These are phyloP conservation scores for Corythoichthys intestinalis DNA, from an alignment of 2,113 vertebrate species.

Conservation along the genomic window DNA sequence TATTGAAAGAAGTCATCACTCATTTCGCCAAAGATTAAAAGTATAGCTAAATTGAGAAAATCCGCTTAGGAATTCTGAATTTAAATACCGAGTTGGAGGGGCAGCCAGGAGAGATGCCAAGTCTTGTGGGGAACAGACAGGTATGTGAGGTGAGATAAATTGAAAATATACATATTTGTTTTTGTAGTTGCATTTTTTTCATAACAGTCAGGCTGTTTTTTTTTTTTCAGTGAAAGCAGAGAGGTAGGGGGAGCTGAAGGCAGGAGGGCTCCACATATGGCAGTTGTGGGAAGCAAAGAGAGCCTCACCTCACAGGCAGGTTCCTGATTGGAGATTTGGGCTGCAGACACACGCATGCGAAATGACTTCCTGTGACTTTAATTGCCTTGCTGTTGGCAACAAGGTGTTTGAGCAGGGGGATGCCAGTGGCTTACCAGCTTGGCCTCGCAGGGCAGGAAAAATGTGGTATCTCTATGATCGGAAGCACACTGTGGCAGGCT, in stretches of 20 bases:
- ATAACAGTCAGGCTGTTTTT: constrained; percentile 61
- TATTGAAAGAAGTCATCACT: constrained; percentile 99
- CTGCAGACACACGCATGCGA: constrained; percentile 81
- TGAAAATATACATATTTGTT: constrained; percentile 83
- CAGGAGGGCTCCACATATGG: constrained; percentile 25
- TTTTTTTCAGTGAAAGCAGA: constrained; percentile 67
- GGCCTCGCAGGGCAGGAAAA: constrained; percentile 74
- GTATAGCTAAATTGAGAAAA: constrained; percentile 99
- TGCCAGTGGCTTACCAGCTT: constrained; percentile 76
- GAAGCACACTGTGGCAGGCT: constrained; percentile 62
- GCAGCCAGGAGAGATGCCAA: constrained; percentile 79
- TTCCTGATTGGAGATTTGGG: constrained; percentile 77
- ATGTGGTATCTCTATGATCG: constrained; percentile 72
- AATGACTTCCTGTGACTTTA: constrained; percentile 87
- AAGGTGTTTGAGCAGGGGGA: constrained; percentile 79
- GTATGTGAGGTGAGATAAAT: constrained; percentile 76
- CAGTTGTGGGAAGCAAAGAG: constrained; percentile 34
- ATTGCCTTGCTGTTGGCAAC: constrained; percentile 88
- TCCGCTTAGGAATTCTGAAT: constrained; percentile 98
- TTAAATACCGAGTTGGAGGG: constrained; percentile 86
- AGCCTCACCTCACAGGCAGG: constrained; percentile 67
- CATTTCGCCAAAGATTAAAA: constrained; percentile 99
- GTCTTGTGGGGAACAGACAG: constrained; percentile 54
- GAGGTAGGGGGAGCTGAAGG: constrained; percentile 22
- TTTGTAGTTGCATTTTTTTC: constrained; percentile 68